phyloP scores from a whole-genome alignment of 2,797 vertebrate genomes.

The Glyptemys insculpta region DNA sequence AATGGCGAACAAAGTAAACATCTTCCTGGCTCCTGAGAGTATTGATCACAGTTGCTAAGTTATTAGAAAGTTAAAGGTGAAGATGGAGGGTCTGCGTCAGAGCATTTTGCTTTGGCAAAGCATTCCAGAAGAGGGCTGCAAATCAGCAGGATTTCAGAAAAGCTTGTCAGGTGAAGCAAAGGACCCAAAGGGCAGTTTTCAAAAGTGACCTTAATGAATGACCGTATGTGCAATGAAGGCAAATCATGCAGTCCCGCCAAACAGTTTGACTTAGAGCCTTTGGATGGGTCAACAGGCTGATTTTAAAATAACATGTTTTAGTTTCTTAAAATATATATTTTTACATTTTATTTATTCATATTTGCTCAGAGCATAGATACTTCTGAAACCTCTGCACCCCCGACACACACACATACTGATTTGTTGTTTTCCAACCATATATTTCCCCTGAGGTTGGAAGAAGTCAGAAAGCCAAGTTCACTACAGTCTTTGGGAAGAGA shows the following conservation, averaged over 20 bases:
- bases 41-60: neutral
- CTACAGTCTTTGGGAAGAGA: neutral
- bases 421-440: neutral
- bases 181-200: neutral
- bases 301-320: neutral
- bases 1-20: neutral
- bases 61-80: neutral
- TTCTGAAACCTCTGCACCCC: neutral
- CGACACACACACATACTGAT: neutral
- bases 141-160: neutral
- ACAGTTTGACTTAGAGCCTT: constrained; percentile 12
- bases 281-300: constrained; percentile 16
- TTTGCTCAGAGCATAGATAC: neutral
- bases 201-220: constrained; percentile 24
- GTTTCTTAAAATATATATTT: neutral
- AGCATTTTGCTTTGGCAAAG: neutral
- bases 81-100: neutral
- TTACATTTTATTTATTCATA: neutral
- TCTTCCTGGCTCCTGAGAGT: neutral
- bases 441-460: neutral
- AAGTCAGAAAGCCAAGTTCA: neutral
- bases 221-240: neutral
- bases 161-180: neutral
- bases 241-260: constrained; percentile 25
- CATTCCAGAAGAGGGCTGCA: neutral